Evolutionary conservation across 2,113 vertebrate species (phyloP), one percentile per base, ranked within the genome.

Genomic region (Bagarius yarrelli): DNA sequence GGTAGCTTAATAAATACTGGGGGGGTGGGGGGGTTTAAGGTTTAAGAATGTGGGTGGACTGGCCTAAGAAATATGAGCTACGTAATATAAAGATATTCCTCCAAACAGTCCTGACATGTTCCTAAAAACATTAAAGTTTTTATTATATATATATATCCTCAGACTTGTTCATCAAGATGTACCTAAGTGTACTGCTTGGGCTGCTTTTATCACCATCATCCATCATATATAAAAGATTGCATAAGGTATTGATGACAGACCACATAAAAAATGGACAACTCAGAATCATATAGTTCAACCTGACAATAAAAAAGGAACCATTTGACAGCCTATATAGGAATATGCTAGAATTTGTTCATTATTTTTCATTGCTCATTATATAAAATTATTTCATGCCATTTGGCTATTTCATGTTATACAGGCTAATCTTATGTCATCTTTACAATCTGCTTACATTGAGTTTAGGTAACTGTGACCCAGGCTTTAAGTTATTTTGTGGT

Each of bases 1-100:
- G 1, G 40, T 23, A 63, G 13, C 2, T 3, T 76, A 30, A 76
- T 57, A 63, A 30, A 25, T 76, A 27, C 40, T 50, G 30, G 36
- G 34, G n/a, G n/a, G n/a, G n/a, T n/a, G n/a, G n/a, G n/a, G n/a
- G n/a, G n/a, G n/a, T n/a, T n/a, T n/a, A n/a, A n/a, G n/a, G n/a
- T 77, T 64, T 32, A 18, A 59, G 44, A 59, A 74, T 77, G 30
- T 81, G 79, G 56, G 11, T 81, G 57, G 61, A 77, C 69, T 78
- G 73, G 74, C 78, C 70, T 81, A 74, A 78, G 73, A 66, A 81
- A 81, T 84, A 25, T 81, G 57, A 66, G 50, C 67, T 83, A 25
- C 32, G 57, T 47, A 47, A 47, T 11, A 47, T 47, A 47, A 47
- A 47, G 44, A 47, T 47, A 11, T 8, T 47, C 44, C 44, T 47